A percentile compares a stretch with the other conserved stretches of the same genome.
Conservation (phyloP, 2,113 vertebrate genomes). For the Mesocricetus auratus region DNA sequence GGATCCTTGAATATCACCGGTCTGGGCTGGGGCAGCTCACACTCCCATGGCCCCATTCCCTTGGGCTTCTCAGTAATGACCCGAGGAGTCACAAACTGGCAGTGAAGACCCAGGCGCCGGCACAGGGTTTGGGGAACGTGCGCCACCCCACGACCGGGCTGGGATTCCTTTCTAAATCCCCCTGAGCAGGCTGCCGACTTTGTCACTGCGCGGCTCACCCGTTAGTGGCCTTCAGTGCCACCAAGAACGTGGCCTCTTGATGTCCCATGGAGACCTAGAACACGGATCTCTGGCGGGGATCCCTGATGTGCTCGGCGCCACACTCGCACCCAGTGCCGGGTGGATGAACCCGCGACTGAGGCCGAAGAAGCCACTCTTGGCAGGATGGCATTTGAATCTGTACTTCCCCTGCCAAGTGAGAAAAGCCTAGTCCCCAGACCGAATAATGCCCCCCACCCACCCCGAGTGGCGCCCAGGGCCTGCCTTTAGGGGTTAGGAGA, state of each 20-base stretch:
- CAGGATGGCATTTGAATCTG: accelerated
- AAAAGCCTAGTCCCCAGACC: too few species aligned
- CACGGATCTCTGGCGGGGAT: accelerated
- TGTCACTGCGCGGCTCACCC: not conserved
- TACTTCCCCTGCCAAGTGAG: accelerated
- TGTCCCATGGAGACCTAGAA: not conserved
- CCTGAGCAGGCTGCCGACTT: not conserved
- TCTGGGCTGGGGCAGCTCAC: not conserved
- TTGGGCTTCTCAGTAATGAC: not conserved
- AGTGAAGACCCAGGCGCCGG: accelerated
- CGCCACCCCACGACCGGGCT: constrained; percentile 1
- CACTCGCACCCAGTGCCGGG: not conserved
- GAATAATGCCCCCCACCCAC: too few species aligned
- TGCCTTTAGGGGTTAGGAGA: not conserved
- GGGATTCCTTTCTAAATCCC: not conserved
- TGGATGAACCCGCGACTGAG: too few species aligned
- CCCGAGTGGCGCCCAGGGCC: not conserved
- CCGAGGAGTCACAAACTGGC: not conserved
- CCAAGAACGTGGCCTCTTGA: too few species aligned
- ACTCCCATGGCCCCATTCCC: accelerated
- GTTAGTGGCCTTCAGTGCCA: accelerated
- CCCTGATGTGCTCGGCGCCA: accelerated
- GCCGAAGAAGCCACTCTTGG: not conserved
- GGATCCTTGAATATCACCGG: not conserved
- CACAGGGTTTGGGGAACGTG: not conserved